These are phyloP conservation scores for Anas flavirostris DNA, from an alignment of 2,797 vertebrate species.

Conservation along the genomic window DNA sequence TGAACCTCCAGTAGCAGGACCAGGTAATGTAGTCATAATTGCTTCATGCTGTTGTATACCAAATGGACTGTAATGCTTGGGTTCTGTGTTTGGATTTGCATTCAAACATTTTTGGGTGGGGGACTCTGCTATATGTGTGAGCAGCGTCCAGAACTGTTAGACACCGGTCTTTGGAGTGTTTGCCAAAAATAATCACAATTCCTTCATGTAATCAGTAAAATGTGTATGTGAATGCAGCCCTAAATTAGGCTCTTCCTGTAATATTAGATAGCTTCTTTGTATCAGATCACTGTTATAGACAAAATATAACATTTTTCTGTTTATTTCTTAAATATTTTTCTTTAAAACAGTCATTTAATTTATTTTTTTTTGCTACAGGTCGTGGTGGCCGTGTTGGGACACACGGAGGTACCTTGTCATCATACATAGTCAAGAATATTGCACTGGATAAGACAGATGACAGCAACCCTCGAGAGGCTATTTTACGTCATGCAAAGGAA, in stretches of 20 bases:
- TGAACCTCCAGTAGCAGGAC: constrained; percentile 95
- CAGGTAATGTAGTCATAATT: constrained; percentile 82
- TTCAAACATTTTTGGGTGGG: background rate
- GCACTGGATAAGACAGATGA: constrained; percentile 97
- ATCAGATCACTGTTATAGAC: background rate
- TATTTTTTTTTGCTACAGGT: constrained; percentile 76
- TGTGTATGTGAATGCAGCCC: background rate
- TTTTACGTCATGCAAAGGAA: constrained; percentile 93
- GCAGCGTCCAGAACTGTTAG: background rate
- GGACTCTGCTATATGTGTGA: rapidly evolving
- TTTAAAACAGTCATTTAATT: background rate
- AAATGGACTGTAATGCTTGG: background rate
- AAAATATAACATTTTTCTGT: background rate
- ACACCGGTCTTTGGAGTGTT: background rate
- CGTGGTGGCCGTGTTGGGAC: constrained; percentile 95
- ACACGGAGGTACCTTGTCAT: constrained; percentile 94
- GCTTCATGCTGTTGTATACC: rapidly evolving
- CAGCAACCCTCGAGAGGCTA: constrained; percentile 95
- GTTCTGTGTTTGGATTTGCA: background rate
- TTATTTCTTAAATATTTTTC: background rate
- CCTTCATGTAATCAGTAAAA: background rate
- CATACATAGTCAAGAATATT: constrained; percentile 98
- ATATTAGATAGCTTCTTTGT: background rate
- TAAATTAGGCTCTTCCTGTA: background rate
- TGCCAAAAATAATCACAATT: background rate